Conservation (phyloP, 2,888 invertebrate species). For the Caenorhabditis auriculariae region DNA sequence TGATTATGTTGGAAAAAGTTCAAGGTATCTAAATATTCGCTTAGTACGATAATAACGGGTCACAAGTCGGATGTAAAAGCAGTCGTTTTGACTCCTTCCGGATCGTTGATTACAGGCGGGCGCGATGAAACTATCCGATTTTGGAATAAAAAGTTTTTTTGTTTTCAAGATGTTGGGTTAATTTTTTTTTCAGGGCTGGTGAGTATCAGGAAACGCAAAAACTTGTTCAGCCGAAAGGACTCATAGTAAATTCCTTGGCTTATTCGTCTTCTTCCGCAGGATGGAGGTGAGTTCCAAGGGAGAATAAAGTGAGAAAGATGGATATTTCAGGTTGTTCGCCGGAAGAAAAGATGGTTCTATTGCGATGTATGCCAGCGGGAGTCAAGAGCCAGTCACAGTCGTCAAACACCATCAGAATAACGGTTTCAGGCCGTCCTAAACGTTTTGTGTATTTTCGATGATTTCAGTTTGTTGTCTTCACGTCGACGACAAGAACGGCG, state of each 20-base stretch:
- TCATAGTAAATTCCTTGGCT: conserved; percentile 47
- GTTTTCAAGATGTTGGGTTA: conserved; percentile 1
- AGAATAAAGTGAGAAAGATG: not conserved
- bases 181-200: conserved; percentile 22
- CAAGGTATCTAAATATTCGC: conserved; percentile 10
- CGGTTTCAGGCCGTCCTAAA: conserved; percentile 14
- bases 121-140: conserved; percentile 46
- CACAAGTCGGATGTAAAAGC: conserved; percentile 35
- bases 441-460: not conserved
- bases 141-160: conserved; percentile 35
- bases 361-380: conserved; percentile 39
- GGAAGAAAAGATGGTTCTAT: conserved; percentile 50
- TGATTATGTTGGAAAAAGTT: too few species aligned
- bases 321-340: conserved; percentile 20
- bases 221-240: conserved; percentile 22
- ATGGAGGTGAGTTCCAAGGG: conserved; percentile 14
- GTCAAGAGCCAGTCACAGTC: conserved; percentile 15
- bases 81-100: conserved; percentile 23
- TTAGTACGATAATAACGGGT: conserved; percentile 31
- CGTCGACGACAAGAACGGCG: conserved; percentile 66
- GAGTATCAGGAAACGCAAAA: conserved; percentile 16
- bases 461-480: conserved; percentile 67
- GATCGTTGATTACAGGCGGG: conserved; percentile 42
- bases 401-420: conserved; percentile 34
- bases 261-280: conserved; percentile 27